Evolutionary conservation across 2,113 vertebrate genomes (phyloP).

Genomic region (Hypanus sabinus): DNA sequence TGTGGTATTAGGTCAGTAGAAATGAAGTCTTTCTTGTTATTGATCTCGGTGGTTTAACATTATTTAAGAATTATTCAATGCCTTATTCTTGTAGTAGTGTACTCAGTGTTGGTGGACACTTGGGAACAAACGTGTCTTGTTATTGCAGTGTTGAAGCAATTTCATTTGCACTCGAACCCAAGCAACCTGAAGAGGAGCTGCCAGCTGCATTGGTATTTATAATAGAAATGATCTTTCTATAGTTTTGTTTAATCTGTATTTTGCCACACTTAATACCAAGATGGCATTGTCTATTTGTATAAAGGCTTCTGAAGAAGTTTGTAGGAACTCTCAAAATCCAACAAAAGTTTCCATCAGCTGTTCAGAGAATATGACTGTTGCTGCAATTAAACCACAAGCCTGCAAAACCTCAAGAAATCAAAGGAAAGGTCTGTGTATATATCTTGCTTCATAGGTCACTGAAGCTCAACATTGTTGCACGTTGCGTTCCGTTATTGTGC

Average conservation of each 20-base stretch:
- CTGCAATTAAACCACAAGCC: background rate
- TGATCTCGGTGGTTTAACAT: background rate
- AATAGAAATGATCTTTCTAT: background rate
- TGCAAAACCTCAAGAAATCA: background rate
- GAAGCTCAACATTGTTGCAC: background rate
- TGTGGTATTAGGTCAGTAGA: background rate
- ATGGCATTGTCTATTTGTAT: background rate
- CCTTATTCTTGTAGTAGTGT: background rate
- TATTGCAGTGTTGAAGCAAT: background rate
- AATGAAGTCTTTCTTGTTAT: background rate
- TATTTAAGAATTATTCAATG: background rate
- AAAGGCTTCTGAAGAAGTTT: slow-evolving; percentile 41
- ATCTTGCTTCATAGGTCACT: background rate
- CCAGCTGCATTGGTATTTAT: background rate
- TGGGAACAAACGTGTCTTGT: background rate
- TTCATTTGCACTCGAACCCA: background rate
- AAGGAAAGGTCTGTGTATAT: background rate
- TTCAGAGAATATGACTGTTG: background rate
- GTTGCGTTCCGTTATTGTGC: background rate
- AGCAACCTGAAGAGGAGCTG: background rate
- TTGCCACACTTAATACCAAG: background rate
- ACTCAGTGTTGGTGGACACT: background rate
- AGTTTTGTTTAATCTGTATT: background rate
- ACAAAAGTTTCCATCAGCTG: background rate
- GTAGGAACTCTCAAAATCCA: slow-evolving; percentile 14